Conservation (phyloP, 2,888 invertebrate genomes). For the Eilema depressum region DNA sequence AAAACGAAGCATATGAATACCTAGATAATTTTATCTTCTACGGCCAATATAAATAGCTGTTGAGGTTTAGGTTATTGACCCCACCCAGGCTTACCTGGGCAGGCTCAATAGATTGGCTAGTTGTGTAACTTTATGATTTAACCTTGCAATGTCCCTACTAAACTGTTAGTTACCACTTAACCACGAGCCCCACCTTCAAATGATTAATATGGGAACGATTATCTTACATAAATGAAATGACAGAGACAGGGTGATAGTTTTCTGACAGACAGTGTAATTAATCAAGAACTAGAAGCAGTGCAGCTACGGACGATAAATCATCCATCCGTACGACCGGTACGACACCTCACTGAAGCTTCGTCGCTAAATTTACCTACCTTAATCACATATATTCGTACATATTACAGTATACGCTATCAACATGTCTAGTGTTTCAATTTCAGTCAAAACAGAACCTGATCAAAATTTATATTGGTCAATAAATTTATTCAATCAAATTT, state of each 20-base stretch:
- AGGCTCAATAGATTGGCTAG: not conserved
- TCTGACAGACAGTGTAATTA: conserved; percentile 74
- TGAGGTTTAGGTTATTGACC: too few relatives aligned
- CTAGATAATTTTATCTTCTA: too few relatives aligned
- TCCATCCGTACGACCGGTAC: conserved; percentile 66
- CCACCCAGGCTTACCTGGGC: too few relatives aligned
- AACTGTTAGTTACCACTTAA: not conserved
- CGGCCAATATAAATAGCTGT: too few relatives aligned
- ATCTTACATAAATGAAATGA: conserved; percentile 69
- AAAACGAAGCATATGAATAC: too few relatives aligned
- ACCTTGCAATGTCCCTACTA: not conserved
- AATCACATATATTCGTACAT: conserved; percentile 24
- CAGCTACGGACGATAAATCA: conserved; percentile 70
- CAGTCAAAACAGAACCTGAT: not conserved
- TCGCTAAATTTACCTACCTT: conserved; percentile 49
- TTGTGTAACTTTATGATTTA: not conserved
- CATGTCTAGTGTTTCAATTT: not conserved
- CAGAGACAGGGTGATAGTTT: conserved; percentile 74
- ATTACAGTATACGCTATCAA: not conserved
- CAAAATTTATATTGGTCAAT: not conserved
- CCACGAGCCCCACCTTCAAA: conserved; percentile 17
- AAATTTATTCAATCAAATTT: too few relatives aligned
- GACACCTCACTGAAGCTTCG: conserved; percentile 52
- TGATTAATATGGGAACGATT: conserved; percentile 66
- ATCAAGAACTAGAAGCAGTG: conserved; percentile 66